Percentiles rank a stretch among this genome's conserved stretches.
Evolutionary conservation across 2,888 invertebrate species (phyloP).

Genomic region (Eupithecia pulchellata): DNA sequence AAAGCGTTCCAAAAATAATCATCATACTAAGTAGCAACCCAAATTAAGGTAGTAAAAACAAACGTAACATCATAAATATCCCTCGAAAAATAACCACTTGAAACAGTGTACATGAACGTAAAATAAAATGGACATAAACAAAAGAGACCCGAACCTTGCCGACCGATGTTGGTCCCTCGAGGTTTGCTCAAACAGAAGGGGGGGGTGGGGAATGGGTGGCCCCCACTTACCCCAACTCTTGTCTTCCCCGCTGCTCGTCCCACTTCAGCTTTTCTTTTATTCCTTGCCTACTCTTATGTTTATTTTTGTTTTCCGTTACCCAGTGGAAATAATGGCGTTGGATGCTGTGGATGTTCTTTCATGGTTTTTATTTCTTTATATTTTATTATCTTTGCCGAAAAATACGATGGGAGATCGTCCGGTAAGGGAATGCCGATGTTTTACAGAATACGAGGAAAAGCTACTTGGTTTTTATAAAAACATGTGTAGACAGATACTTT

Average conservation of each 20-base stretch:
- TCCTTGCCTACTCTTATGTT: constrained; percentile 80
- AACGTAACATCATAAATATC: constrained; percentile 39
- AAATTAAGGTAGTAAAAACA: constrained; percentile 42
- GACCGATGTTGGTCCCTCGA: constrained; percentile 58
- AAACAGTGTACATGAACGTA: constrained; percentile 57
- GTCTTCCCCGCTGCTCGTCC: constrained; percentile 75
- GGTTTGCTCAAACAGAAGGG: constrained; percentile 52
- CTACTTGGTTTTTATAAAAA: background rate
- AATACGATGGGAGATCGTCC: constrained; percentile 17
- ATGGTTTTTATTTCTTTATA: constrained; percentile 41
- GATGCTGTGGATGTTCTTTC: constrained; percentile 59
- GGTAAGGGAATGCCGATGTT: constrained; percentile 10
- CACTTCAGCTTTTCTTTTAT: constrained; percentile 83
- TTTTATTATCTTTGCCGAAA: constrained; percentile 38
- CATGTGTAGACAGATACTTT: background rate
- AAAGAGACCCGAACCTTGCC: constrained; percentile 64
- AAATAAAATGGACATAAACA: constrained; percentile 76
- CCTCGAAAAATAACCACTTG: constrained; percentile 48
- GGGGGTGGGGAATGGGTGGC: constrained; percentile 23
- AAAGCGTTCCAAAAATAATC: constrained; percentile 23
- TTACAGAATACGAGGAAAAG: background rate
- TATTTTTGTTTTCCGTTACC: constrained; percentile 84
- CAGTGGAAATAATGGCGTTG: constrained; percentile 78
- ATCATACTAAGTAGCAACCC: constrained; percentile 22
- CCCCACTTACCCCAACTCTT: constrained; percentile 46